Evolutionary conservation across 2,888 invertebrate genomes (phyloP).

Genomic region (Acanthococcus lagerstroemiae): DNA sequence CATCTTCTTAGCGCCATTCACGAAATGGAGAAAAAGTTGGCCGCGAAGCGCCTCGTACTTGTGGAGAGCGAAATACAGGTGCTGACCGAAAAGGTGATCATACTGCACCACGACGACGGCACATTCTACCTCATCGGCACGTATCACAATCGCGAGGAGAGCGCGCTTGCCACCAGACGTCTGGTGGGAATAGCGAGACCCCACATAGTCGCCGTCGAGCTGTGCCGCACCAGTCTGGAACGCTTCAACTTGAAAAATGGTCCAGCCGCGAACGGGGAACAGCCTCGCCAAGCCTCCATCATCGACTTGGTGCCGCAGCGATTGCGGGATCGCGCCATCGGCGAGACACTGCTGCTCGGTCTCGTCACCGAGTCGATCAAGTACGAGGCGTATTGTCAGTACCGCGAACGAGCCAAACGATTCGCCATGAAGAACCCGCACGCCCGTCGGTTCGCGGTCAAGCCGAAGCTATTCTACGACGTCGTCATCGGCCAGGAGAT

Average conservation of each 20-base stretch:
- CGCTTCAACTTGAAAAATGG: neutral
- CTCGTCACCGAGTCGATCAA: constrained; percentile 10
- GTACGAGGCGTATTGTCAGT: constrained; percentile 6
- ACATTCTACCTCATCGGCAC: constrained; percentile 17
- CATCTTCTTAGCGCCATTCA: neutral
- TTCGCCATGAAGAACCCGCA: neutral
- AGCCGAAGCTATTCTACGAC: constrained; percentile 11
- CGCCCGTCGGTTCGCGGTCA: neutral
- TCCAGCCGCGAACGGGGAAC: neutral
- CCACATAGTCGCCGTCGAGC: constrained; percentile 17
- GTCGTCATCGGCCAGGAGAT: constrained; percentile 17
- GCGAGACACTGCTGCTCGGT: constrained; percentile 9
- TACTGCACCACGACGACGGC: constrained; percentile 9
- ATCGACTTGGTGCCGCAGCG: constrained; percentile 14
- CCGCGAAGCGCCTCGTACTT: neutral
- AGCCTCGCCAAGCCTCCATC: neutral
- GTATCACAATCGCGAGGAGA: constrained; percentile 5
- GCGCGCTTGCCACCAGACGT: neutral
- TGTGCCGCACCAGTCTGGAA: constrained; percentile 16
- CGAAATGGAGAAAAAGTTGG: neutral
- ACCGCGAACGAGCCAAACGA: neutral
- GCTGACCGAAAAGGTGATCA: neutral
- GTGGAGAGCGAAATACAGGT: neutral
- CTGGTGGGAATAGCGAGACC: neutral
- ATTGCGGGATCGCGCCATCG: constrained; percentile 5